phyloP scores from a whole-genome alignment of 2,797 vertebrate genomes.

The Rhodeus uyekii region DNA sequence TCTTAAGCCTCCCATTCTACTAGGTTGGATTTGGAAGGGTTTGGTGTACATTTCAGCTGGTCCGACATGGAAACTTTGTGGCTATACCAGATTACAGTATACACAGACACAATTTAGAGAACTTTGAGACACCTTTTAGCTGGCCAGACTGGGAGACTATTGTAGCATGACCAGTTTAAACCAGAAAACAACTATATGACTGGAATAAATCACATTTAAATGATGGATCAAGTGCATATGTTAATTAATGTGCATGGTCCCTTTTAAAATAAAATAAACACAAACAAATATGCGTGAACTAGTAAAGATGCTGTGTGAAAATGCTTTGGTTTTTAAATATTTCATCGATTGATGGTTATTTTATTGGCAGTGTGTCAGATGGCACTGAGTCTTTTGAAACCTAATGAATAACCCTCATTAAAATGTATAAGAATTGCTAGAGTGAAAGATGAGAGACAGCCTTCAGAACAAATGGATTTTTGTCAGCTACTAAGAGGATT shows the following conservation, averaged over 20 bases:
- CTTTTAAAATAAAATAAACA: too few relatives aligned
- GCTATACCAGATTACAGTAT: too few relatives aligned
- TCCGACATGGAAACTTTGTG: too few relatives aligned
- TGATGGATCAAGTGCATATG: not conserved
- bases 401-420: not conserved
- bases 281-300: not conserved
- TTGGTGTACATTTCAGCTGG: too few relatives aligned
- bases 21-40: too few relatives aligned
- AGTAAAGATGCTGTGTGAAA: not conserved
- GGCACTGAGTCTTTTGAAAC: not conserved
- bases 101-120: too few relatives aligned
- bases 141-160: not conserved
- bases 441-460: not conserved
- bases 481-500: not conserved
- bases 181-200: not conserved
- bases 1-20: too few relatives aligned
- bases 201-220: not conserved
- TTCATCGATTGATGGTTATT: not conserved
- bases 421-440: not conserved
- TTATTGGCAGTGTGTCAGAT: not conserved
- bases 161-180: not conserved
- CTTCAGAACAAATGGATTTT: not conserved
- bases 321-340: not conserved
- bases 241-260: too few relatives aligned
- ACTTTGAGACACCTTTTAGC: too few relatives aligned